Percentiles rank a stretch among this genome's conserved stretches.
These are phyloP conservation scores for Eupristina koningsbergeri DNA, from an alignment of 1,140 invertebrate species.

Conservation along the genomic window DNA sequence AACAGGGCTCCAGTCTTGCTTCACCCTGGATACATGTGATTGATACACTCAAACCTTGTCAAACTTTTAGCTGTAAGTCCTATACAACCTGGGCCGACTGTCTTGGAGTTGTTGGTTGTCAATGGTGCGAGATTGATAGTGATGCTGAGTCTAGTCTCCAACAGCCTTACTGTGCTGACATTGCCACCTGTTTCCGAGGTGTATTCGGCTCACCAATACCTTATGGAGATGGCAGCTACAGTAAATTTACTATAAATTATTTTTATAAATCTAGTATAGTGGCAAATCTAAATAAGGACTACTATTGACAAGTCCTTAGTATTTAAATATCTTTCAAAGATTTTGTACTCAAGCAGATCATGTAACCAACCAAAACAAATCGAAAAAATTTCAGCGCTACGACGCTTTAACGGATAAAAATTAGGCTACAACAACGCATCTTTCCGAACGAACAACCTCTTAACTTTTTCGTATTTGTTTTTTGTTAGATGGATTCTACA, in stretches of 20 bases:
- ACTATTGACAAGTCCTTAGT: too few relatives aligned
- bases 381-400: too few relatives aligned
- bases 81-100: constrained; percentile 83
- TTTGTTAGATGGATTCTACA: too few relatives aligned
- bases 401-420: too few relatives aligned
- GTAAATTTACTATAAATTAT: constrained; percentile 58
- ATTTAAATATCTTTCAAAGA: too few relatives aligned
- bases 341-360: too few relatives aligned
- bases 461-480: too few relatives aligned
- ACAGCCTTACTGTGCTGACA: constrained; percentile 84
- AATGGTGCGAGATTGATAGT: constrained; percentile 89
- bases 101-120: constrained; percentile 88
- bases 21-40: constrained; percentile 65
- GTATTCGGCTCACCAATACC: constrained; percentile 86
- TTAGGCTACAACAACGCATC: too few relatives aligned
- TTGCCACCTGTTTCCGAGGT: constrained; percentile 88
- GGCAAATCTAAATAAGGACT: too few relatives aligned
- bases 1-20: constrained; percentile 64
- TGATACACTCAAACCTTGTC: constrained; percentile 75
- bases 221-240: constrained; percentile 81
- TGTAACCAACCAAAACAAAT: too few relatives aligned
- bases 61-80: constrained; percentile 86
- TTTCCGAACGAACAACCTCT: too few relatives aligned
- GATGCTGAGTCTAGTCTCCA: constrained; percentile 80
- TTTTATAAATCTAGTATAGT: not conserved